Evolutionary conservation across 2,888 invertebrate species (phyloP).

Genomic region (Limenitis camilla): DNA sequence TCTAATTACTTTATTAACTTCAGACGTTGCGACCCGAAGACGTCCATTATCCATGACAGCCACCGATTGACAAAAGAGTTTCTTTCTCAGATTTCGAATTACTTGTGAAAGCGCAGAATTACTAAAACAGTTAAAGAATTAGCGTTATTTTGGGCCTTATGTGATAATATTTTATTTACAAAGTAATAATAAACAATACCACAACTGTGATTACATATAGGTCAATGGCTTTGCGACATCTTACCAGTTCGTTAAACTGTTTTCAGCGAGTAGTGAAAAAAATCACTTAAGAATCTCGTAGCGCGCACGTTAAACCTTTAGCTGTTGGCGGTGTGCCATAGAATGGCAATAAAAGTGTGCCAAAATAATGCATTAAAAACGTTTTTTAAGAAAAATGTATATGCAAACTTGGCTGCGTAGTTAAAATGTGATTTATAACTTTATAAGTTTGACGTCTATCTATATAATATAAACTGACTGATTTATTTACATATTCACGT

Average conservation of each 20-base stretch:
- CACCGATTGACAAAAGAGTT: no score
- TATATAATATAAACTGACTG: slow-evolving; percentile 29
- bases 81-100: no score
- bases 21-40: no score
- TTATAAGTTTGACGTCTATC: slow-evolving; percentile 38
- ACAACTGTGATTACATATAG: slow-evolving; percentile 60
- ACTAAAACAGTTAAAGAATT: slow-evolving; percentile 11
- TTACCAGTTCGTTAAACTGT: slow-evolving; percentile 63
- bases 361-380: slow-evolving; percentile 69
- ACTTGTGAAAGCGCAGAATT: no score
- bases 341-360: slow-evolving; percentile 45
- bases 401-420: slow-evolving; percentile 43
- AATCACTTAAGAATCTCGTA: slow-evolving; percentile 64
- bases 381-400: slow-evolving; percentile 53
- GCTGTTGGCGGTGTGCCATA: slow-evolving; percentile 59
- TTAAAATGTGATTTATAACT: slow-evolving; percentile 37
- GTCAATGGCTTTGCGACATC: slow-evolving; percentile 60
- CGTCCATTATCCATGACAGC: no score
- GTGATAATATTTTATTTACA: slow-evolving; percentile 44
- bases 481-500: no score
- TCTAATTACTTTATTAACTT: no score
- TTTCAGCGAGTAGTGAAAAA: slow-evolving; percentile 53
- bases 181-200: slow-evolving; percentile 46
- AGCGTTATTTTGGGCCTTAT: slow-evolving; percentile 35
- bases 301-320: slow-evolving; percentile 62